A percentile compares a stretch with the other conserved stretches of the same genome.
phyloP scores from a whole-genome alignment of 1,140 invertebrate species.

The Papilio glaucus region DNA sequence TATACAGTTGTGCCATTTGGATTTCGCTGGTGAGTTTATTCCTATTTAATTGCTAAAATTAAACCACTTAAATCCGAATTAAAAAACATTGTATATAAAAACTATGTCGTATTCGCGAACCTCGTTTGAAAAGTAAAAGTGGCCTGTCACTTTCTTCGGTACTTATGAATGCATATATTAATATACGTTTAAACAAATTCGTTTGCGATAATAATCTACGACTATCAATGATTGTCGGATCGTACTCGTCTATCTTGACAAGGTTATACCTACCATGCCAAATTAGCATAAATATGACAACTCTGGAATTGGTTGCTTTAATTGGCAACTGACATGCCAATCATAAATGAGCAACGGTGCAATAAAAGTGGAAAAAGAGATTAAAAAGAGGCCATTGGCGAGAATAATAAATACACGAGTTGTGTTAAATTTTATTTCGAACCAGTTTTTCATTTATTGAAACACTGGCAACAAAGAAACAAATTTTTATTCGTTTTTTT shows the following conservation, averaged over 20 bases:
- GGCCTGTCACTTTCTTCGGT: slow-evolving; percentile 17
- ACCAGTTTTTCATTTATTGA: neutral
- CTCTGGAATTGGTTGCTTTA: neutral
- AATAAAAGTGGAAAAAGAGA: neutral
- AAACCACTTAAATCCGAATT: neutral
- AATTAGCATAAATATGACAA: neutral
- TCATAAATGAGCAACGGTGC: neutral
- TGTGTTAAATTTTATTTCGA: neutral
- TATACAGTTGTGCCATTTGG: slow-evolving; percentile 11
- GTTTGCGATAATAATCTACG: neutral
- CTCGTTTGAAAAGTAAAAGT: slow-evolving; percentile 9
- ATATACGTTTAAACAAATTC: neutral
- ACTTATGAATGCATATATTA: neutral
- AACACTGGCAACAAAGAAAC: too few relatives aligned
- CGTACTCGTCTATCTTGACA: neutral
- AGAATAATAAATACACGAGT: neutral
- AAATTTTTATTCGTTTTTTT: too few relatives aligned
- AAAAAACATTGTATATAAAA: neutral
- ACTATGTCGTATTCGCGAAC: slow-evolving; percentile 5
- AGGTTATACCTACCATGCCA: neutral
- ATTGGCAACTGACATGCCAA: neutral
- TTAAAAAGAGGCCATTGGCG: neutral
- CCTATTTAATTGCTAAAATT: slow-evolving; percentile 1
- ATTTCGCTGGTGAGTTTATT: neutral
- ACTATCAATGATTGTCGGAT: neutral